Conservation (phyloP, 92 coral and sea anemone species). For the Desmophyllum pertusum region DNA sequence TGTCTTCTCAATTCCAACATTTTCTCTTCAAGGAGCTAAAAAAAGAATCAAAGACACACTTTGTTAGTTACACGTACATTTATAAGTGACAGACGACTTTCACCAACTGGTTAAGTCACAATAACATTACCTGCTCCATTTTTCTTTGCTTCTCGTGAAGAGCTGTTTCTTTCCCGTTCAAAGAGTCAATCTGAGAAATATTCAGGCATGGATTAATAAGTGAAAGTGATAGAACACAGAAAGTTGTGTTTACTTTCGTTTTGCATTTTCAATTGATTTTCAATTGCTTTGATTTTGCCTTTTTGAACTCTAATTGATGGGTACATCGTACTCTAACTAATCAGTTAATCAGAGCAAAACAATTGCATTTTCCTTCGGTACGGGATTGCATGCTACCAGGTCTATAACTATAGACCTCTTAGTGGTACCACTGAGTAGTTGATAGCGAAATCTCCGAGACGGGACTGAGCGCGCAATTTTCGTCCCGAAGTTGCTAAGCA, state of each 20-base stretch:
- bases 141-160: conserved; percentile 56
- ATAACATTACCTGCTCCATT: conserved; percentile 70
- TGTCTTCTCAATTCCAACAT: conserved; percentile 72
- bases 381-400: too few species aligned
- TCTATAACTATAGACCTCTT: too few species aligned
- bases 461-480: too few species aligned
- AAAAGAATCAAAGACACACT: not conserved
- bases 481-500: too few species aligned
- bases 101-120: not conserved
- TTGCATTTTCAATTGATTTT: too few species aligned
- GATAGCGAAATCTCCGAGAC: too few species aligned
- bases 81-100: not conserved
- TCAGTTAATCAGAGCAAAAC: too few species aligned
- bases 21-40: conserved; percentile 83
- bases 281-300: not conserved
- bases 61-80: not conserved
- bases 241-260: not conserved
- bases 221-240: not conserved
- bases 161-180: conserved; percentile 72
- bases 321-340: too few species aligned
- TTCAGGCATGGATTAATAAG: not conserved
- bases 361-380: too few species aligned
- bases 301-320: not conserved
- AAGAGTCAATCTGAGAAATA: conserved; percentile 68
- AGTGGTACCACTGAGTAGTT: too few species aligned